A percentile compares a stretch with the other conserved stretches of the same genome.
These are phyloP conservation scores for Lophius piscatorius DNA, from an alignment of 2,113 vertebrate genomes.

Conservation along the genomic window DNA sequence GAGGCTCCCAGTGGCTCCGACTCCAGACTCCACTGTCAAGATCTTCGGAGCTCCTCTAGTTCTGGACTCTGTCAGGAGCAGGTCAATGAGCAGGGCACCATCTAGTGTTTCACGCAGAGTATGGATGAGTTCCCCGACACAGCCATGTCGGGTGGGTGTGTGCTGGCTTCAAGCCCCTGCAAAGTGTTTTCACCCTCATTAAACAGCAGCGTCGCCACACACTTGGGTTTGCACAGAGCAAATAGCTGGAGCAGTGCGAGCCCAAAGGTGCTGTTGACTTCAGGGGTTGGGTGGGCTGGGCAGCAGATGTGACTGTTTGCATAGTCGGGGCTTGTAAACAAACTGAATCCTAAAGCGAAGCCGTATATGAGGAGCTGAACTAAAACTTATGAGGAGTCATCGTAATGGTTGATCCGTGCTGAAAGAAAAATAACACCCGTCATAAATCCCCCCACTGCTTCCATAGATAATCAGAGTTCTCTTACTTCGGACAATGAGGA, in stretches of 20 bases:
- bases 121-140: constrained; percentile 15
- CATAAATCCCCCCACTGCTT: no score
- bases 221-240: no score
- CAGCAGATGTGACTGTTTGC: constrained; percentile 51
- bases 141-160: constrained; percentile 16
- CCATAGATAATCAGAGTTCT: no score
- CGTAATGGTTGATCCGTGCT: no score
- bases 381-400: no score
- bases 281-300: not conserved
- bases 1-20: no score
- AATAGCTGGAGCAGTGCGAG: no score
- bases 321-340: constrained; percentile 17
- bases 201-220: not conserved
- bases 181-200: not conserved
- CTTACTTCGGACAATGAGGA: no score
- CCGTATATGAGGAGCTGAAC: no score
- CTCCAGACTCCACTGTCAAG: no score
- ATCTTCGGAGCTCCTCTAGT: no score
- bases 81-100: constrained; percentile 72
- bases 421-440: no score
- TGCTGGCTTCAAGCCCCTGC: not conserved
- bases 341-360: not conserved
- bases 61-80: constrained; percentile 51
- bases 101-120: constrained; percentile 68
- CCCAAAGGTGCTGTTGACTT: constrained; percentile 8